Base-by-base conservation (phyloP, 2,888 invertebrate genomes). In the Caenorhabditis sinica region DNA sequence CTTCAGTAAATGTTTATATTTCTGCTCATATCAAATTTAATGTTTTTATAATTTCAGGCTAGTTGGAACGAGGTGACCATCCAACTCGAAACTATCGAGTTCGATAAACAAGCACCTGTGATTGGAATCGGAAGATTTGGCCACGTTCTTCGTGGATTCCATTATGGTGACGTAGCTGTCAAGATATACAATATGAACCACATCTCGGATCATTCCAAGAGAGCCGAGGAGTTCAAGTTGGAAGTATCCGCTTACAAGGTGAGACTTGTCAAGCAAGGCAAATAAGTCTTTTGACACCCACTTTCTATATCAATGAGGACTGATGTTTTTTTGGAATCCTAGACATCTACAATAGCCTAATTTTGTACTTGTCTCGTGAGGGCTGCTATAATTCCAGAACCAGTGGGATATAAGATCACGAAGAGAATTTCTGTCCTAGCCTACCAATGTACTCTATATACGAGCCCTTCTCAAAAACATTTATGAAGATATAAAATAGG, bases 141-240 rank as follows among this genome's bases (percentile, higher is more conserved):
- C 71, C 87, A 90, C 61, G 93, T 85, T 3, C 77, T 69, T 9
- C 77, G 79, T 20, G 96, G 89, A 8, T 85, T 79, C 45, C 85
- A 89, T 58, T 89, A 84, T 68, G 90, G 90, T 49, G 97, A 97
- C 93, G 97, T 99, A 36, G 98, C 98, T 25, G 96, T 99, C 88
- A 98, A 98, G 94, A 95, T 97, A 91, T 94, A 98, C 87, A 96
- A 97, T 93, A 97, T 97, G 95, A 96, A 96, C 93, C 96, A 96
- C 93, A 95, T 96, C 85, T 90, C 91, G 0, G 93, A 93, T 40
- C 95, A 96, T 92, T 74, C 80, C 2, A 96, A 96, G 91, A 96
- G 96, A 93, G 94, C 98, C 77, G 97, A 97, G 93, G 96, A 97
- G 79, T 98, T 99, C 94, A 97, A 97, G 93, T 95, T 96, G 89